These are phyloP conservation scores for Cheilosia vernalis DNA, from an alignment of 2,888 invertebrate genomes.

Conservation along the genomic window DNA sequence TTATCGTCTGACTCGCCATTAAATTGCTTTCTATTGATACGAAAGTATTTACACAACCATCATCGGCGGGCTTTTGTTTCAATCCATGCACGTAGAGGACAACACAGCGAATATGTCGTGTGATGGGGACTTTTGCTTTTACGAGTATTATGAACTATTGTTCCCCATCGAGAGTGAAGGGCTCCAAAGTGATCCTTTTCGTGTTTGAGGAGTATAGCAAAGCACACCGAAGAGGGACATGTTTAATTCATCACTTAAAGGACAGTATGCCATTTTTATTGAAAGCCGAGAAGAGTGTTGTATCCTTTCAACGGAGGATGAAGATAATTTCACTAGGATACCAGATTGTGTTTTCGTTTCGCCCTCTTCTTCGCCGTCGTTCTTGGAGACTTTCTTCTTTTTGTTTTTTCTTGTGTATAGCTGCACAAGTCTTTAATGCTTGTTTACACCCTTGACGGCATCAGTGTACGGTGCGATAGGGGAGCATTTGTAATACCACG, in stretches of 20 bases:
- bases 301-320: conserved; percentile 10
- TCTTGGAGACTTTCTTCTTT: not conserved
- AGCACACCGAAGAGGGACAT: conserved; percentile 27
- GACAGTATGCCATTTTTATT: conserved; percentile 39
- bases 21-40: conserved; percentile 2
- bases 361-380: too few relatives aligned
- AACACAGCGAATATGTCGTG: not conserved
- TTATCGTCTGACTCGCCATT: conserved; percentile 24
- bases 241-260: conserved; percentile 61
- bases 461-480: not conserved
- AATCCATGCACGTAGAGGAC: not conserved
- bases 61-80: conserved; percentile 1
- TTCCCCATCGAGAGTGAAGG: conserved; percentile 2
- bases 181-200: conserved; percentile 36
- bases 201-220: conserved; percentile 21
- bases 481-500: conserved; percentile 27
- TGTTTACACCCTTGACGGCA: conserved; percentile 53
- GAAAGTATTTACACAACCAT: conserved; percentile 11
- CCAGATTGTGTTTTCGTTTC: conserved; percentile 43
- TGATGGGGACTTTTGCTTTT: conserved; percentile 20
- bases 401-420: conserved; percentile 8
- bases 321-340: conserved; percentile 34
- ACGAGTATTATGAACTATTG: conserved; percentile 38
- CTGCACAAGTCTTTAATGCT: conserved; percentile 36
- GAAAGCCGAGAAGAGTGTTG: not conserved